Evolutionary conservation across 2,888 invertebrate species (phyloP).

Genomic region (Hydraecia micacea): DNA sequence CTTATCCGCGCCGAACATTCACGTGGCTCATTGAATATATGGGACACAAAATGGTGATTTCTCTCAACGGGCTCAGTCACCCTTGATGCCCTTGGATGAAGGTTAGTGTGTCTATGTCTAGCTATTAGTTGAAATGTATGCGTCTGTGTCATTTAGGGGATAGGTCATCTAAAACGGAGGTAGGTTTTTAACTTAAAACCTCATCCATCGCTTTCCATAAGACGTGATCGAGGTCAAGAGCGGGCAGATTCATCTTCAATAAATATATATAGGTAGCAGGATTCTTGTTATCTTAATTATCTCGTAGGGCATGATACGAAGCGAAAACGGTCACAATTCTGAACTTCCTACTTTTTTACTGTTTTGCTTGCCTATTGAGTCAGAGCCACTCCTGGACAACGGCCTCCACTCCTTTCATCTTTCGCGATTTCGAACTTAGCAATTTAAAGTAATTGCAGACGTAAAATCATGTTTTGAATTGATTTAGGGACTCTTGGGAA

Average conservation of each 20-base stretch:
- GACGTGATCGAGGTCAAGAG: neutral
- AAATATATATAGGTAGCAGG: neutral
- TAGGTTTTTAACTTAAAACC: neutral
- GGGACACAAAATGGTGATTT: slow-evolving; percentile 65
- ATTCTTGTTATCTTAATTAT: neutral
- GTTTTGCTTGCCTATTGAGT: neutral
- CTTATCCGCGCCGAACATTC: slow-evolving; percentile 68
- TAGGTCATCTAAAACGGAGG: neutral
- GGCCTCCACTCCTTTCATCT: neutral
- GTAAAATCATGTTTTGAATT: neutral
- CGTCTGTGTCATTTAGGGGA: neutral
- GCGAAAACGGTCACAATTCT: neutral
- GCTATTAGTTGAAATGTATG: neutral
- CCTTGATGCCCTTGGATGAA: slow-evolving; percentile 19
- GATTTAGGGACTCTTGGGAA: neutral
- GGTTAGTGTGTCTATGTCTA: neutral
- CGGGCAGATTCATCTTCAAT: neutral
- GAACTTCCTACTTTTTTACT: neutral
- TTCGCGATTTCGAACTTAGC: neutral
- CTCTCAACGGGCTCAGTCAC: slow-evolving; percentile 33
- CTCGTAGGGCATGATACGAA: neutral
- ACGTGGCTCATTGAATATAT: slow-evolving; percentile 66
- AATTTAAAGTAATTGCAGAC: neutral
- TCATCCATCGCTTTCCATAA: neutral
- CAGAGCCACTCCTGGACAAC: neutral